phyloP scores from a whole-genome alignment of 2,888 invertebrate genomes.

The Carpatolechia fugitivella region DNA sequence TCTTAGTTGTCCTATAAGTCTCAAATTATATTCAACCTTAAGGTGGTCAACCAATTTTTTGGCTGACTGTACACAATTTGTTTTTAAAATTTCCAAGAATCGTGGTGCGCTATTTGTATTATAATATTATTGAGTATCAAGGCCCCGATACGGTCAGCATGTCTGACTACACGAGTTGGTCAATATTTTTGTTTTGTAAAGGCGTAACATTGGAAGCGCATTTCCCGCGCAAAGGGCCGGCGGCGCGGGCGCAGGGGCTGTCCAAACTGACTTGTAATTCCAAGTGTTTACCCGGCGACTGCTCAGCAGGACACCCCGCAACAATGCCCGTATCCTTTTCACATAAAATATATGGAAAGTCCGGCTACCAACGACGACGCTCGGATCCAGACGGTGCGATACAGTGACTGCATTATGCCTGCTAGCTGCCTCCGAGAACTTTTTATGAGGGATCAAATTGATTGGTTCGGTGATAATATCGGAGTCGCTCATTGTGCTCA shows the following conservation, averaged over 20 bases:
- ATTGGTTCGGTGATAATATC: constrained; percentile 77
- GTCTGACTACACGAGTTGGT: constrained; percentile 13
- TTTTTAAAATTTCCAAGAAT: no score
- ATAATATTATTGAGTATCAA: no score
- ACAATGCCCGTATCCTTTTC: constrained; percentile 79
- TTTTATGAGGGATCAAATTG: constrained; percentile 79
- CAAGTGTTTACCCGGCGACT: constrained; percentile 72
- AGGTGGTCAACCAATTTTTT: no score
- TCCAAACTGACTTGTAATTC: constrained; percentile 72
- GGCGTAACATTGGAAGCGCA: constrained; percentile 77
- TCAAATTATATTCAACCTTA: no score
- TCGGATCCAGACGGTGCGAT: constrained; percentile 70
- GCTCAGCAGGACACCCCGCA: constrained; percentile 68
- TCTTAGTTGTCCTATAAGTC: no score
- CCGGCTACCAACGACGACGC: constrained; percentile 62
- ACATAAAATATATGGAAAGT: constrained; percentile 78
- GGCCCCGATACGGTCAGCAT: background rate
- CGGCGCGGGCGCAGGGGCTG: constrained; percentile 35
- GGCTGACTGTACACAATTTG: no score
- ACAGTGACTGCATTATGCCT: constrained; percentile 62
- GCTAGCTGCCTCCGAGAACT: constrained; percentile 69
- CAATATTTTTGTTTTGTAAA: constrained; percentile 61
- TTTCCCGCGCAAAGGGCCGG: constrained; percentile 46
- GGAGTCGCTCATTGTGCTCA: constrained; percentile 57
- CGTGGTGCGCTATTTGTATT: no score